Conservation (phyloP, 1,140 invertebrate species). For the Thaumetopoea pityocampa region DNA sequence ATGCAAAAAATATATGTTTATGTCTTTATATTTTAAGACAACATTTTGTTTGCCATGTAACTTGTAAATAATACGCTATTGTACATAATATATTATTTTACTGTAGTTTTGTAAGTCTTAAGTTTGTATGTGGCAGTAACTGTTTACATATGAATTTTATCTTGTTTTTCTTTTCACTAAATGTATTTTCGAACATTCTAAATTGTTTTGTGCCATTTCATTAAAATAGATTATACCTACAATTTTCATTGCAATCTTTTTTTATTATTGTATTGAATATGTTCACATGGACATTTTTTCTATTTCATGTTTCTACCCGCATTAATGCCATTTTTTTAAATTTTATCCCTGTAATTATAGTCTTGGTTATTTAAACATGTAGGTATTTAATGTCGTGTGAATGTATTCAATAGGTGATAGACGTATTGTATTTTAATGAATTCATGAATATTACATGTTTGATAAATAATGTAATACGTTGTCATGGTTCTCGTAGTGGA, state of each 20-base stretch:
- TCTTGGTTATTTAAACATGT: not conserved
- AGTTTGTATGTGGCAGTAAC: constrained; percentile 20
- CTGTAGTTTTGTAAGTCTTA: constrained; percentile 10
- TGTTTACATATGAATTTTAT: constrained; percentile 13
- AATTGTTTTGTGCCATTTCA: constrained; percentile 23
- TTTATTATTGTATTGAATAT: not conserved
- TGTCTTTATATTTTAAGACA: constrained; percentile 41
- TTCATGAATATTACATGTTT: no score
- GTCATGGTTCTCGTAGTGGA: no score
- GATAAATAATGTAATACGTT: no score
- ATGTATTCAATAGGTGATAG: no score
- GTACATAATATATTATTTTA: constrained; percentile 24
- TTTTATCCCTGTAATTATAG: no score
- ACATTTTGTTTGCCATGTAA: constrained; percentile 65
- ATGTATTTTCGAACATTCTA: constrained; percentile 10
- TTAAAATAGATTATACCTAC: constrained; percentile 16
- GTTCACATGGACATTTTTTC: not conserved
- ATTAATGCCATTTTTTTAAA: no score
- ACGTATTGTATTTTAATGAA: no score
- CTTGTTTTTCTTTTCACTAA: constrained; percentile 1
- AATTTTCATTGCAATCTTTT: no score
- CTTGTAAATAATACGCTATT: constrained; percentile 54
- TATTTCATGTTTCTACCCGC: not conserved
- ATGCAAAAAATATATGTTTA: constrained; percentile 35
- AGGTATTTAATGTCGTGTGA: not conserved